Base-by-base conservation (phyloP, 2,888 invertebrate genomes). In the Anodontia alba region DNA sequence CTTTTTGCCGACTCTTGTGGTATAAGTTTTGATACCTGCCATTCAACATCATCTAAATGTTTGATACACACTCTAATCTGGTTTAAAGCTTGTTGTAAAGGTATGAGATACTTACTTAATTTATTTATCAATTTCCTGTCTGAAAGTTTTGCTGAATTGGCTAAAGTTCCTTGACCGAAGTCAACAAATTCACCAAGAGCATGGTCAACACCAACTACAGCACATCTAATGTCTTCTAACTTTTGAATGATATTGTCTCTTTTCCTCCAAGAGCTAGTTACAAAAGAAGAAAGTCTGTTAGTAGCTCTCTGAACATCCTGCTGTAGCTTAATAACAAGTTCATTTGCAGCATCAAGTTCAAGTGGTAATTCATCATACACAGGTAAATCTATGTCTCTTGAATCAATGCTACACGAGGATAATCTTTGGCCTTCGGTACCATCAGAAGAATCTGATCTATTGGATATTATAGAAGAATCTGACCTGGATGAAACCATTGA, bases 131-230 rank as follows among this genome's bases (percentile, higher is more conserved):
- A 81, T 74, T 93, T 92, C 69, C 89, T 87, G 75, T 94, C 93
- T 1, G 91, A 92, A n/a, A 93, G 89, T 79, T 92, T 92, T 57
- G 96, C 96, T 10, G 98, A 97, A 94, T 98, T 98, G 49, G 97
- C 98, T 80, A 98, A 95, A 36, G 98, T 96, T 46, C 98, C 98
- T 94, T 97, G 97, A 0, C 97, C 97, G 94, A 98, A 98, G 88
- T 98, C 97, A 0, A 97, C 96, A 80, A 98, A 96, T 95, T 98
- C 98, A 93, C 97, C 97, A 43, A 98, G 95, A 0, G 97, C 97
- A 3, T 97, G 97, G 87, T 97, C 96, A 68, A 98, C 95, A 73
- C 97, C 95, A 8, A 96, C 96, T 66, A 97, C 97, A 8, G 97
- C 96, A 87, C 97, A 95, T 94, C 97, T 97, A 23, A 98, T 96